These are phyloP conservation scores for Fulmarus glacialis DNA, from an alignment of 2,113 vertebrate genomes.

Conservation along the genomic window DNA sequence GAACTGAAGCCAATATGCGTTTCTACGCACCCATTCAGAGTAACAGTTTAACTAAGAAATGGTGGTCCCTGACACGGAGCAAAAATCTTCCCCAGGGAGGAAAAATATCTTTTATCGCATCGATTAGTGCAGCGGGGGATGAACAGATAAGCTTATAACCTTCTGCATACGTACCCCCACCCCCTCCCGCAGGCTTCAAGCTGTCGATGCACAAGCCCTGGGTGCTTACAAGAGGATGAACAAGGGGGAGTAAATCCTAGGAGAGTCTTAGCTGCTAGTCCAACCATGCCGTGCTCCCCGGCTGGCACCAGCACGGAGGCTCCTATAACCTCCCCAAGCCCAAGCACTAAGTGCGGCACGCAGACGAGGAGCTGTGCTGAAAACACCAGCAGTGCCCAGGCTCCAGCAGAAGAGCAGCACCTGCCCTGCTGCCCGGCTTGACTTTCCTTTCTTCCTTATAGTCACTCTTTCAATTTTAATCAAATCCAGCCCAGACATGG, in stretches of 20 bases:
- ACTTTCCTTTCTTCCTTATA: neutral
- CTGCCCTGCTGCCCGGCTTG: neutral
- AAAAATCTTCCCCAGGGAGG: neutral
- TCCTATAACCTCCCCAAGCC: neutral
- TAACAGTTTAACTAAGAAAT: neutral
- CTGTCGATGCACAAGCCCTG: neutral
- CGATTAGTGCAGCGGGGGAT: neutral
- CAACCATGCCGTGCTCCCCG: neutral
- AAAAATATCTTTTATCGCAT: neutral
- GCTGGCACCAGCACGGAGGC: neutral
- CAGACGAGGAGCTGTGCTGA: neutral
- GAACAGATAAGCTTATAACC: constrained; percentile 1
- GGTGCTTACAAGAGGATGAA: neutral
- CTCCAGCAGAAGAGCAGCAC: neutral
- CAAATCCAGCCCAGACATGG: neutral
- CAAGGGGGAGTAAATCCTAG: neutral
- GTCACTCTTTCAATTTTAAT: neutral
- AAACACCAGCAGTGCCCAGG: neutral
- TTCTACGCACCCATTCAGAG: rapidly evolving
- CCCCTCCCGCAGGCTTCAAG: neutral
- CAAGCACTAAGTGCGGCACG: neutral
- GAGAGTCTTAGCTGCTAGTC: neutral
- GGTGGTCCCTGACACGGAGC: neutral
- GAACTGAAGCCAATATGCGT: rapidly evolving
- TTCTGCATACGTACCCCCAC: neutral